phyloP scores from a whole-genome alignment of 2,797 vertebrate species.

The Pseudochirops cupreus region DNA sequence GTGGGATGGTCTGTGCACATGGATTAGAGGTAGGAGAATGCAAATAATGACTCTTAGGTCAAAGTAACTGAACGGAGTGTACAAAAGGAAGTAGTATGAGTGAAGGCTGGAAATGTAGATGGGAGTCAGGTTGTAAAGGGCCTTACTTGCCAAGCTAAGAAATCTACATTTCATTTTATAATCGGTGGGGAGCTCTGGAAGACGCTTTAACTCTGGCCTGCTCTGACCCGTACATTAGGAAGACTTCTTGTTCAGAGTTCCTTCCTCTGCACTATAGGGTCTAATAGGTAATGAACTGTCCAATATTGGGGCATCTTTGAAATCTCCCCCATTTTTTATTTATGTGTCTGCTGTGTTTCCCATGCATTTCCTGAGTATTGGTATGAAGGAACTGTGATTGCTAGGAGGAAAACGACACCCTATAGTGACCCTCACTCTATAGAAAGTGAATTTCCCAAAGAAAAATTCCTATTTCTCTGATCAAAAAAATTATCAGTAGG shows the following conservation, averaged over 20 bases:
- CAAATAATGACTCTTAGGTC: background rate
- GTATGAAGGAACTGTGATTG: background rate
- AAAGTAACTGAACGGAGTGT: background rate
- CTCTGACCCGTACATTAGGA: background rate
- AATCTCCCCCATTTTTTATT: background rate
- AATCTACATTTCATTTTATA: background rate
- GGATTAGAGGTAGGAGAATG: background rate
- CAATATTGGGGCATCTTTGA: fast-evolving
- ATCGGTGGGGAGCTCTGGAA: background rate
- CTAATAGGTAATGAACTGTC: background rate
- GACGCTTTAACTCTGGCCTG: background rate
- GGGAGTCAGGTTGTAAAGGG: background rate
- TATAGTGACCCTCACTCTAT: background rate
- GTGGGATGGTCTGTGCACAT: background rate
- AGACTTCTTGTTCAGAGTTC: background rate
- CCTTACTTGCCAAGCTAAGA: background rate
- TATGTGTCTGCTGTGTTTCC: background rate
- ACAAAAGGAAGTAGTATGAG: background rate
- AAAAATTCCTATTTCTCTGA: background rate
- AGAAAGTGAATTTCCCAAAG: background rate
- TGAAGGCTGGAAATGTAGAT: background rate
- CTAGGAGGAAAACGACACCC: background rate
- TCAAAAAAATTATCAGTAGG: no score
- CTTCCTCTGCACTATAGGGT: background rate
- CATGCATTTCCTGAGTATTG: background rate